Evolutionary conservation across 2,888 invertebrate genomes (phyloP).

Genomic region (Odontothrips loti): DNA sequence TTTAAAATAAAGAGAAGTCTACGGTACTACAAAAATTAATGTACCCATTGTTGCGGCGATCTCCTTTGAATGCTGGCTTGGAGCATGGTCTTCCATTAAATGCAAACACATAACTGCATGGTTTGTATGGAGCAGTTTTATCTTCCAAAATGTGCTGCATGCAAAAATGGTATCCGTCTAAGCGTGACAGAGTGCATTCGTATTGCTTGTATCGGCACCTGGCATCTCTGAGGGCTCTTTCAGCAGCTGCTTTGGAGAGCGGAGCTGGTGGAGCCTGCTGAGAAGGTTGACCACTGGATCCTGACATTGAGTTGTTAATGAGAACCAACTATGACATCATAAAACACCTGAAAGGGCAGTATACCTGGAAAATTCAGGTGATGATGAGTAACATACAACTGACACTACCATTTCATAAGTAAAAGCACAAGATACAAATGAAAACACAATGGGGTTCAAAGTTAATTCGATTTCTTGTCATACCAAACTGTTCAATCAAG

Average conservation of each 20-base stretch:
- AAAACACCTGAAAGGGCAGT: no score
- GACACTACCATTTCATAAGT: no score
- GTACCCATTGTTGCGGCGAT: conserved; percentile 64
- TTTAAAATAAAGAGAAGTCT: conserved; percentile 28
- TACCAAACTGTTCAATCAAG: no score
- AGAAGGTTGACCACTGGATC: not conserved
- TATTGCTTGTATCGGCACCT: not conserved
- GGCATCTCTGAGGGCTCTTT: not conserved
- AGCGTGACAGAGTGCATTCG: conserved; percentile 61
- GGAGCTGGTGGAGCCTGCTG: not conserved
- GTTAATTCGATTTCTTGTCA: no score
- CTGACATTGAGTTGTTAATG: not conserved
- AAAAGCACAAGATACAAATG: no score
- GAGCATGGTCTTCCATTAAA: conserved; percentile 69
- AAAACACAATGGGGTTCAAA: no score
- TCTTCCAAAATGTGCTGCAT: conserved; percentile 79
- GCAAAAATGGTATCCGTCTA: conserved; percentile 74
- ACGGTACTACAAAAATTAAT: conserved; percentile 36
- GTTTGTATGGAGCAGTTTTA: conserved; percentile 74
- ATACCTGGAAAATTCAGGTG: no score
- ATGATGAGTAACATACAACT: no score
- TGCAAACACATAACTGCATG: conserved; percentile 66
- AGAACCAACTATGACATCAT: no score
- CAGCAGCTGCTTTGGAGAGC: not conserved
- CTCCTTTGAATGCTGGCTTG: conserved; percentile 69